phyloP scores from a whole-genome alignment of 2,797 vertebrate species.

The Manis pentadactyla region DNA sequence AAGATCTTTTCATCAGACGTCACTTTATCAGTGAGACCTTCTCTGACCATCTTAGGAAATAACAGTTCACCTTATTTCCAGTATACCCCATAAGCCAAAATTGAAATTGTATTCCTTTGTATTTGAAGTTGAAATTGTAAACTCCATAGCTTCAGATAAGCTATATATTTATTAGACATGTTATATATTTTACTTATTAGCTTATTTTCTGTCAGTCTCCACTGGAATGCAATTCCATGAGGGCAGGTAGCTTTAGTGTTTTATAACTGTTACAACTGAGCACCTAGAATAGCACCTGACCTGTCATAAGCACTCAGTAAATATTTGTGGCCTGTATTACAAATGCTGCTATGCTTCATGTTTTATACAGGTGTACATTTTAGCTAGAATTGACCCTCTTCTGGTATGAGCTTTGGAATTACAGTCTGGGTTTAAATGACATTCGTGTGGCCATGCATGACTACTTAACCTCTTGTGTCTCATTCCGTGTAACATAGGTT shows the following conservation, averaged over 20 bases:
- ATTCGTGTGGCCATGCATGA: not conserved
- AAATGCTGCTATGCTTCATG: not conserved
- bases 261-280: not conserved
- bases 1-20: not conserved
- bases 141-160: not conserved
- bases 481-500: not conserved
- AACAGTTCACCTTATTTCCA: not conserved
- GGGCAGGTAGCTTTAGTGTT: not conserved
- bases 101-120: too few relatives aligned
- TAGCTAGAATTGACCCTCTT: not conserved
- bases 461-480: constrained; percentile 34
- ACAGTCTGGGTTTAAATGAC: not conserved
- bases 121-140: too few relatives aligned
- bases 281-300: not conserved
- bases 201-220: not conserved
- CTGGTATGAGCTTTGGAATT: not conserved
- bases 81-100: not conserved
- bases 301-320: not conserved
- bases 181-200: not conserved
- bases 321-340: not conserved
- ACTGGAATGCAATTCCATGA: not conserved
- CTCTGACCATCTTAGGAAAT: not conserved
- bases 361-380: not conserved
- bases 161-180: not conserved
- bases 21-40: not conserved